These are phyloP conservation scores for Chaetogeoica ovagalla DNA, from an alignment of 2,888 invertebrate species.

Conservation along the genomic window DNA sequence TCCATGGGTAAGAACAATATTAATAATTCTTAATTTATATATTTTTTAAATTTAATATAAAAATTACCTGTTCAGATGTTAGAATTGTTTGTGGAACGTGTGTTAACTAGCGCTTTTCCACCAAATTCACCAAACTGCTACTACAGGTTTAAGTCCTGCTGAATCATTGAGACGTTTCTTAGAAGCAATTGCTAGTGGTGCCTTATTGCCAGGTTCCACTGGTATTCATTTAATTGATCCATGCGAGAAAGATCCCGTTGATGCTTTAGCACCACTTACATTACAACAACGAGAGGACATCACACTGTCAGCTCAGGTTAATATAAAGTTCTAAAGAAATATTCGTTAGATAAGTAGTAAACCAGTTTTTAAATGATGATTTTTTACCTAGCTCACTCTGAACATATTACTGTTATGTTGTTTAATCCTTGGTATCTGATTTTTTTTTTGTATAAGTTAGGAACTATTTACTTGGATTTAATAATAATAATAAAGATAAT, in stretches of 20 bases:
- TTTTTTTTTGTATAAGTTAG: neutral
- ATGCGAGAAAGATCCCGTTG: constrained; percentile 92
- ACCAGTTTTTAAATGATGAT: neutral
- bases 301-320: constrained; percentile 87
- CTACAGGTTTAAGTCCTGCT: constrained; percentile 82
- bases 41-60: neutral
- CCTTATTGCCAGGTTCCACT: constrained; percentile 86
- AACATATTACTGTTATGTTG: neutral
- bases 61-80: constrained; percentile 70
- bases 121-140: constrained; percentile 62
- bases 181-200: constrained; percentile 92
- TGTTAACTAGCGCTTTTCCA: constrained; percentile 82
- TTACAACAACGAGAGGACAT: constrained; percentile 94
- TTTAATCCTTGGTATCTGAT: neutral
- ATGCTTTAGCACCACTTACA: constrained; percentile 83
- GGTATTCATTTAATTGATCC: constrained; percentile 83
- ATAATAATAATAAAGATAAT: too few species aligned
- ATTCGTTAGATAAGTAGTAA: neutral
- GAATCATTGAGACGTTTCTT: constrained; percentile 92
- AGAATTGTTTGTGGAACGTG: constrained; percentile 93
- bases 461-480: neutral
- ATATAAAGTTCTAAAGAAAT: neutral
- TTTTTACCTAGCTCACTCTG: constrained; percentile 23
- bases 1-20: constrained; percentile 77
- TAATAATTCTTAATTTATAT: neutral